Evolutionary conservation across 2,888 invertebrate species (phyloP).

Genomic region (Polydrusus tereticollis): DNA sequence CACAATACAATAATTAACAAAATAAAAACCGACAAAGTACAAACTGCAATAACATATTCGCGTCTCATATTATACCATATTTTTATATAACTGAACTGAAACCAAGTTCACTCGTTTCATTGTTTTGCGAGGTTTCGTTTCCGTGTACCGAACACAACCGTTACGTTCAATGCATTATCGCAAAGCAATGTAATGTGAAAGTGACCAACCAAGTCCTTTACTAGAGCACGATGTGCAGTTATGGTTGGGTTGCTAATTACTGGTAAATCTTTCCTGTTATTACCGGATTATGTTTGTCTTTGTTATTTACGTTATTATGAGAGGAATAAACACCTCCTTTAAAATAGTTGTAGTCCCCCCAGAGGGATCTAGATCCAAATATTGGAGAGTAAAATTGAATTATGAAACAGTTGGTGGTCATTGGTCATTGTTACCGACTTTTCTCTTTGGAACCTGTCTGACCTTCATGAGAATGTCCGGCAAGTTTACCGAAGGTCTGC

Average conservation of each 20-base stretch:
- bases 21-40: slow-evolving; percentile 54
- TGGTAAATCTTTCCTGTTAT: slow-evolving; percentile 1
- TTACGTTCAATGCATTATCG: slow-evolving; percentile 18
- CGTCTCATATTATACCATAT: slow-evolving; percentile 46
- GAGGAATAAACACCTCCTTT: background rate
- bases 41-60: slow-evolving; percentile 54
- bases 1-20: slow-evolving; percentile 55
- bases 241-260: slow-evolving; percentile 22
- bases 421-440: no score
- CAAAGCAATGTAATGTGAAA: slow-evolving; percentile 22
- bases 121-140: slow-evolving; percentile 17
- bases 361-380: background rate
- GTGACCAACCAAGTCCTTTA: slow-evolving; percentile 22
- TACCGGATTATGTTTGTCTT: slow-evolving; percentile 8
- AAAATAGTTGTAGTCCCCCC: no score
- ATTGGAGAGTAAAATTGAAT: no score
- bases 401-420: no score
- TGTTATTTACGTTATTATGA: background rate
- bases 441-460: no score
- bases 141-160: slow-evolving; percentile 9
- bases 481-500: no score
- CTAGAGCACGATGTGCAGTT: slow-evolving; percentile 31
- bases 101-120: slow-evolving; percentile 18
- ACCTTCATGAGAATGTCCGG: no score
- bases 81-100: slow-evolving; percentile 11